These are phyloP conservation scores for Rambutsinella grinnellia DNA, from an alignment of 2,888 invertebrate species.

Conservation along the genomic window DNA sequence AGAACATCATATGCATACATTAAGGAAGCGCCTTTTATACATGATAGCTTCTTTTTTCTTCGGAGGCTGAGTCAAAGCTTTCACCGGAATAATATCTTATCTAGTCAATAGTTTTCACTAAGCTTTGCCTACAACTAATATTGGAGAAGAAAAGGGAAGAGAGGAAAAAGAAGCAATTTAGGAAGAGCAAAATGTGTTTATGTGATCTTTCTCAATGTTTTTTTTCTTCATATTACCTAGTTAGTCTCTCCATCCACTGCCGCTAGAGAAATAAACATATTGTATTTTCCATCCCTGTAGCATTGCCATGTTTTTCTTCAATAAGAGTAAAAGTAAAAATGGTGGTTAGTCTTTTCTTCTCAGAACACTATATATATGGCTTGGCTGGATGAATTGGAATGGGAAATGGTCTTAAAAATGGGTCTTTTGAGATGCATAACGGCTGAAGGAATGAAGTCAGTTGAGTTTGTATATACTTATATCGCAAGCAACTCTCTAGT, in stretches of 20 bases:
- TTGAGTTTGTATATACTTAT: slow-evolving; percentile 8
- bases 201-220: slow-evolving; percentile 2
- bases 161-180: not conserved
- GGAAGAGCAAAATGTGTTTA: not conserved
- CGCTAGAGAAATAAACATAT: not conserved
- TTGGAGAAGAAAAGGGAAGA: not conserved
- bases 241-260: not conserved
- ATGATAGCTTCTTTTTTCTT: not conserved
- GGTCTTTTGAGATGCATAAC: slow-evolving; percentile 56
- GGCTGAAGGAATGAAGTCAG: slow-evolving; percentile 43
- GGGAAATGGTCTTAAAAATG: slow-evolving; percentile 55
- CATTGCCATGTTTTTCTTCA: not conserved
- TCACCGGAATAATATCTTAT: not conserved
- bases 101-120: not conserved
- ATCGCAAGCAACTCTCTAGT: not conserved
- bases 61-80: not conserved
- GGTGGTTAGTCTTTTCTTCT: not conserved
- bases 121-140: not conserved
- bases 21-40: too few relatives aligned
- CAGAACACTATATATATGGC: slow-evolving; percentile 14
- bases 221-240: not conserved
- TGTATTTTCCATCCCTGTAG: not conserved
- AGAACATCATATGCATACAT: not conserved
- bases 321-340: slow-evolving; percentile 3
- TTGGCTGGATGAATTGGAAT: slow-evolving; percentile 48